phyloP scores from a whole-genome alignment of 2,888 invertebrate genomes.

The Pammene fasciana region DNA sequence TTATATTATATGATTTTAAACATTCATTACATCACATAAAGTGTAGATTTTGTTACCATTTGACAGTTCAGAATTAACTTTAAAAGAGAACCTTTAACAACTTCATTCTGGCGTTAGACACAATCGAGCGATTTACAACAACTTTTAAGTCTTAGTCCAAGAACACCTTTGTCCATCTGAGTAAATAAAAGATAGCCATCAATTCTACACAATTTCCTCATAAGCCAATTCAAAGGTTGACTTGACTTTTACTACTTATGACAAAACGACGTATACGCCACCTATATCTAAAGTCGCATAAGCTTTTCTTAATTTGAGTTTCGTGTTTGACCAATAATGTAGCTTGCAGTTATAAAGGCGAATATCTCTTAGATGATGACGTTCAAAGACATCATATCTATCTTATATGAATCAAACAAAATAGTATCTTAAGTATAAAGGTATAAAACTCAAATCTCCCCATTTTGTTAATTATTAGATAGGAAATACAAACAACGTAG shows the following conservation, averaged over 20 bases:
- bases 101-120: not conserved
- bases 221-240: conserved; percentile 52
- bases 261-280: not conserved
- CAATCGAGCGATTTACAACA: conserved; percentile 2
- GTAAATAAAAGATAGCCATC: conserved; percentile 32
- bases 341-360: not conserved
- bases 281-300: not conserved
- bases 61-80: not conserved
- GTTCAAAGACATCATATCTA: not conserved
- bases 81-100: not conserved
- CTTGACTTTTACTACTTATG: conserved; percentile 40
- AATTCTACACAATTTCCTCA: conserved; percentile 31
- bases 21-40: not conserved
- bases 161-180: conserved; percentile 26
- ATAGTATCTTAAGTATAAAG: not conserved
- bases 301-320: not conserved
- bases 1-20: not conserved
- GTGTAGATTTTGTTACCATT: not conserved
- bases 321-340: conserved; percentile 4
- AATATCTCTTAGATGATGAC: not conserved
- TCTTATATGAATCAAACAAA: not conserved
- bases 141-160: not conserved
- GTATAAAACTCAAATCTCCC: not conserved
- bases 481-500: not conserved
- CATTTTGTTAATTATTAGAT: not conserved